Percentiles rank a stretch among this genome's conserved stretches.
Conservation (phyloP, 2,113 vertebrate species). For the Chlamydotis undulata region DNA sequence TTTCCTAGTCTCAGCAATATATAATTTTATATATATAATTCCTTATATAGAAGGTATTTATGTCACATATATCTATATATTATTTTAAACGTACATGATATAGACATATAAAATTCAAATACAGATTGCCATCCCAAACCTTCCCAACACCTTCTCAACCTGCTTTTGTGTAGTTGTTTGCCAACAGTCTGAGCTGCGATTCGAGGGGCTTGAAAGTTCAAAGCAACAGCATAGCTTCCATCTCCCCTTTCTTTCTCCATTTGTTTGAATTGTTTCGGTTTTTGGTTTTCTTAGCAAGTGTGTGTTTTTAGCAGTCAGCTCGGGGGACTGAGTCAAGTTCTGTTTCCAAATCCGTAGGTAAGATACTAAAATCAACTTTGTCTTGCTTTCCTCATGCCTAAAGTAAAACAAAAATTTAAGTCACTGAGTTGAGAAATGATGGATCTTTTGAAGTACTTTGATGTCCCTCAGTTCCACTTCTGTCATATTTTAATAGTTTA, state of each 20-base stretch:
- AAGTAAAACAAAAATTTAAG: neutral
- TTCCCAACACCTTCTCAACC: neutral
- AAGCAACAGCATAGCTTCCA: neutral
- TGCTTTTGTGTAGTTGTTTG: neutral
- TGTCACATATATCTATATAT: neutral
- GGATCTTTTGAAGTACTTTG: neutral
- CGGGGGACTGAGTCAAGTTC: neutral
- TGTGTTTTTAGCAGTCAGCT: neutral
- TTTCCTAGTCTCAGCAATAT: neutral
- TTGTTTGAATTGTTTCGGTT: conserved; percentile 5
- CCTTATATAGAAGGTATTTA: neutral
- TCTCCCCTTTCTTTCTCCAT: neutral
- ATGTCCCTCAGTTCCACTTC: neutral
- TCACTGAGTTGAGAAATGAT: neutral
- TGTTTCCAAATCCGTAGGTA: neutral
- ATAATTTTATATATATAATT: neutral
- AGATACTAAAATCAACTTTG: neutral
- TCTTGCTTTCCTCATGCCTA: neutral
- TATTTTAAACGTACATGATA: neutral
- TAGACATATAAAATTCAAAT: neutral
- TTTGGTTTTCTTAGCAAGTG: neutral
- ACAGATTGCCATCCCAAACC: neutral
- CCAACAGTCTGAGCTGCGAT: neutral
- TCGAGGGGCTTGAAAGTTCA: neutral
- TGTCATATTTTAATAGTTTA: neutral